Percentiles rank a stretch among this genome's conserved stretches.
These are phyloP conservation scores for Antheraea pernyi DNA, from an alignment of 1,140 invertebrate species.

Conservation along the genomic window DNA sequence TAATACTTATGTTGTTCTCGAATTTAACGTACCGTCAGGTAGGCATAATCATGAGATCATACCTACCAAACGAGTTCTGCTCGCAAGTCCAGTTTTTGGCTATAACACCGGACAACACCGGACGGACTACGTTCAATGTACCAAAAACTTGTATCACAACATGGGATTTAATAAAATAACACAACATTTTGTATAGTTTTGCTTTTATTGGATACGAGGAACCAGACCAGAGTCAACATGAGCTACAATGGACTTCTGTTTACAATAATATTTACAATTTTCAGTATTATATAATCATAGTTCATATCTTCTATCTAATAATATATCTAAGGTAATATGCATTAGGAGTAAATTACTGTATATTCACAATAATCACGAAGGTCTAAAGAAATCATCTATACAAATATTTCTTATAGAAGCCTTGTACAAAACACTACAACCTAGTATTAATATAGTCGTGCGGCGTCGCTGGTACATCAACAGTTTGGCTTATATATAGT, in stretches of 20 bases:
- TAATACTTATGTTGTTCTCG: not conserved
- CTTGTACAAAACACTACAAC: slow-evolving; percentile 71
- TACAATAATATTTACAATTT: slow-evolving; percentile 76
- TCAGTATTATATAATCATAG: slow-evolving; percentile 68
- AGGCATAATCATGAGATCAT: not conserved
- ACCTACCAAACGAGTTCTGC: not conserved
- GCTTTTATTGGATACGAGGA: slow-evolving; percentile 78
- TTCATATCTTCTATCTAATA: slow-evolving; percentile 38
- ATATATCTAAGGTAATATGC: slow-evolving; percentile 54
- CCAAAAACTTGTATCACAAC: not conserved
- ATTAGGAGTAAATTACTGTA: slow-evolving; percentile 66
- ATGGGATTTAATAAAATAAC: slow-evolving; percentile 30
- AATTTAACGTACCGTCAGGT: not conserved
- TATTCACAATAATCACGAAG: slow-evolving; percentile 74
- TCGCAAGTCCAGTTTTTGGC: not conserved
- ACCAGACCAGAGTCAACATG: slow-evolving; percentile 75
- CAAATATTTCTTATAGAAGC: slow-evolving; percentile 53
- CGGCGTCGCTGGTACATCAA: not conserved
- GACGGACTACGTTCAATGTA: not conserved
- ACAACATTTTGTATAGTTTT: slow-evolving; percentile 65
- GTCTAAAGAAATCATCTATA: slow-evolving; percentile 69
- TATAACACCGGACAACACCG: not conserved
- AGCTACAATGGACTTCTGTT: slow-evolving; percentile 77
- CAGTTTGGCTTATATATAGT: slow-evolving; percentile 1
- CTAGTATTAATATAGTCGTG: slow-evolving; percentile 19